A percentile compares a stretch with the other conserved stretches of the same genome.
Evolutionary conservation across 2,888 invertebrate species (phyloP).

Genomic region (Hydrotaea diabolus): DNA sequence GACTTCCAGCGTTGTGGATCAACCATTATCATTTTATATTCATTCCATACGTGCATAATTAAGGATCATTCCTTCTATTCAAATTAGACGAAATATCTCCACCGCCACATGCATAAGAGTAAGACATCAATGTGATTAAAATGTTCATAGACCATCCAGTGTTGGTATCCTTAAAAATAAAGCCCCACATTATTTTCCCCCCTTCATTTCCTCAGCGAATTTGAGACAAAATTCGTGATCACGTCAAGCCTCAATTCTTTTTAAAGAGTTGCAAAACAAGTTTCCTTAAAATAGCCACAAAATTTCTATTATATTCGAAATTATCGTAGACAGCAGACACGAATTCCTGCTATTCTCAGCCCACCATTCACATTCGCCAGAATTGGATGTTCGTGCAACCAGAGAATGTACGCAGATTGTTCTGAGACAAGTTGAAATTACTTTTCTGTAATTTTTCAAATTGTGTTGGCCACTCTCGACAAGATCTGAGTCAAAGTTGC

Average conservation of each 20-base stretch:
- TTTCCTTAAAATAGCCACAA: neutral
- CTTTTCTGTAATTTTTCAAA: neutral
- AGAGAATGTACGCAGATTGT: neutral
- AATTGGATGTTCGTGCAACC: neutral
- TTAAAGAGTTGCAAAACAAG: neutral
- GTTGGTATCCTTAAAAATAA: too few species aligned
- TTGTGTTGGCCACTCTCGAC: conserved; percentile 1
- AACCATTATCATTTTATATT: too few species aligned
- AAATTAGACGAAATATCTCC: too few species aligned
- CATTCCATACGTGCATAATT: too few species aligned
- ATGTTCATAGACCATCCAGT: too few species aligned
- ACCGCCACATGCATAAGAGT: too few species aligned
- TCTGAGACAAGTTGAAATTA: neutral
- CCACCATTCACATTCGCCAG: neutral
- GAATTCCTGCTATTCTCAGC: neutral
- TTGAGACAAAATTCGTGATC: too few species aligned
- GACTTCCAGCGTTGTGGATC: too few species aligned
- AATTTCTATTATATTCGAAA: neutral
- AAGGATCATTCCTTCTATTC: too few species aligned
- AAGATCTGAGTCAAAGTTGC: neutral
- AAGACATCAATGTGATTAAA: too few species aligned
- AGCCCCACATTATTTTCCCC: too few species aligned
- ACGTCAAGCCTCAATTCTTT: neutral
- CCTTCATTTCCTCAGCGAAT: too few species aligned
- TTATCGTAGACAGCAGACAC: neutral